These are phyloP conservation scores for Ormyrus nitidulus DNA, from an alignment of 2,888 invertebrate genomes.

Conservation along the genomic window DNA sequence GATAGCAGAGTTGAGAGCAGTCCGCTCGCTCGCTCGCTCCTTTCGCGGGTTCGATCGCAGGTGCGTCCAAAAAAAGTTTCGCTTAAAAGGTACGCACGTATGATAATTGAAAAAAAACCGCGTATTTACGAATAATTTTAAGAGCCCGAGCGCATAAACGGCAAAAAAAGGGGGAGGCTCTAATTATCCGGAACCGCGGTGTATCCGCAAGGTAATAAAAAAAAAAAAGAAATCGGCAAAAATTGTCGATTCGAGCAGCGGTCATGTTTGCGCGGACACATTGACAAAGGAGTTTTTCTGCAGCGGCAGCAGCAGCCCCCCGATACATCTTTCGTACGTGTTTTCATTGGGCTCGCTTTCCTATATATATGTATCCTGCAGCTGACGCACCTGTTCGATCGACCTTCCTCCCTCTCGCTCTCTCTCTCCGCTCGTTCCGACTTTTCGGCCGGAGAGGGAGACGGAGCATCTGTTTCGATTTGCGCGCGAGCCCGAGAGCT, in stretches of 20 bases:
- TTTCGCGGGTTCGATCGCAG: too few species aligned
- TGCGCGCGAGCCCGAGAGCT: slow-evolving; percentile 7
- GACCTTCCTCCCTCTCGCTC: slow-evolving; percentile 17
- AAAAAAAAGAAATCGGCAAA: neutral
- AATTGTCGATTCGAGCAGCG: slow-evolving; percentile 9
- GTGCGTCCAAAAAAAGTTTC: too few species aligned
- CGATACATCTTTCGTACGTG: neutral
- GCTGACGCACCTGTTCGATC: slow-evolving; percentile 51
- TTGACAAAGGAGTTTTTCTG: slow-evolving; percentile 11
- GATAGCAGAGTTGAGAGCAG: too few species aligned
- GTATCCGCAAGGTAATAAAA: too few species aligned
- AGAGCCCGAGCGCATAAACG: too few species aligned
- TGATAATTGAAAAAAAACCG: too few species aligned
- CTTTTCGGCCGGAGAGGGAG: slow-evolving; percentile 20
- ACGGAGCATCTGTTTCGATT: slow-evolving; percentile 40
- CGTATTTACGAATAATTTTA: too few species aligned
- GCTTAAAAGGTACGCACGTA: too few species aligned
- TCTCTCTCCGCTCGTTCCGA: slow-evolving; percentile 8
- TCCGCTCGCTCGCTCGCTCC: too few species aligned
- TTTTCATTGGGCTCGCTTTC: neutral
- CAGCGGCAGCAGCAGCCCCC: neutral
- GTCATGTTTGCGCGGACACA: slow-evolving; percentile 4
- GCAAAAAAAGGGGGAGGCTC: too few species aligned
- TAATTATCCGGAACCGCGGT: too few species aligned
- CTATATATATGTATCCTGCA: neutral